These are phyloP conservation scores for Salvelinus sp. DNA, from an alignment of 2,113 vertebrate species.

Conservation along the genomic window DNA sequence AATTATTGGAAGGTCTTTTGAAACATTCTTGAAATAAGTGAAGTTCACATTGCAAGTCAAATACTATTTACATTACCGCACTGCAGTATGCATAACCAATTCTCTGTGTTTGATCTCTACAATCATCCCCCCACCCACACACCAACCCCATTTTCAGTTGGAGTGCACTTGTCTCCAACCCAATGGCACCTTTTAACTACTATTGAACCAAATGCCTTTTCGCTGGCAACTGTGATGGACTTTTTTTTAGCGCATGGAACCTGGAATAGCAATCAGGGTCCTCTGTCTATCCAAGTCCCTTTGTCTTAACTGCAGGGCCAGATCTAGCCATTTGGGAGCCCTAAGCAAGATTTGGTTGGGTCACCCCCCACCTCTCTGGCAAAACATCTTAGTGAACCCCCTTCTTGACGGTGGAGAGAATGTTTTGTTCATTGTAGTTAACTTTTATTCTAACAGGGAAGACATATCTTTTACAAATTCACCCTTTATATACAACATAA, in stretches of 20 bases:
- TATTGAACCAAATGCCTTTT: constrained; percentile 50
- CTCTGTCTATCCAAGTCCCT: constrained; percentile 26
- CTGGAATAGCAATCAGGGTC: constrained; percentile 24
- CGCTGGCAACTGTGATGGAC: constrained; percentile 41
- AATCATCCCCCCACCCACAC: constrained; percentile 19
- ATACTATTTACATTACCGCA: constrained; percentile 36
- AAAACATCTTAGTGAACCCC: too few species aligned
- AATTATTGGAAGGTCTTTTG: constrained; percentile 41
- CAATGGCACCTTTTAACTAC: constrained; percentile 59
- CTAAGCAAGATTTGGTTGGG: too few species aligned
- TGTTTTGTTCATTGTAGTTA: too few species aligned
- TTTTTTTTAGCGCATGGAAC: constrained; percentile 26
- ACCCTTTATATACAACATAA: too few species aligned
- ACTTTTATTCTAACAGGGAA: too few species aligned
- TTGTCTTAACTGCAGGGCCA: neutral
- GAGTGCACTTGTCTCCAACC: constrained; percentile 69
- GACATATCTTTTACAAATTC: too few species aligned
- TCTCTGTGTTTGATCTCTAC: constrained; percentile 52
- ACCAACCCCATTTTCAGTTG: constrained; percentile 39
- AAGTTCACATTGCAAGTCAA: constrained; percentile 60
- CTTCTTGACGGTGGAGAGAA: too few species aligned
- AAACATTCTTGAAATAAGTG: constrained; percentile 39
- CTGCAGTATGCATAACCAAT: constrained; percentile 47
- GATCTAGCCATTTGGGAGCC: too few species aligned
- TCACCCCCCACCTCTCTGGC: too few species aligned